These are phyloP conservation scores for Dryococelus australis DNA, from an alignment of 2,888 invertebrate species.

Conservation along the genomic window DNA sequence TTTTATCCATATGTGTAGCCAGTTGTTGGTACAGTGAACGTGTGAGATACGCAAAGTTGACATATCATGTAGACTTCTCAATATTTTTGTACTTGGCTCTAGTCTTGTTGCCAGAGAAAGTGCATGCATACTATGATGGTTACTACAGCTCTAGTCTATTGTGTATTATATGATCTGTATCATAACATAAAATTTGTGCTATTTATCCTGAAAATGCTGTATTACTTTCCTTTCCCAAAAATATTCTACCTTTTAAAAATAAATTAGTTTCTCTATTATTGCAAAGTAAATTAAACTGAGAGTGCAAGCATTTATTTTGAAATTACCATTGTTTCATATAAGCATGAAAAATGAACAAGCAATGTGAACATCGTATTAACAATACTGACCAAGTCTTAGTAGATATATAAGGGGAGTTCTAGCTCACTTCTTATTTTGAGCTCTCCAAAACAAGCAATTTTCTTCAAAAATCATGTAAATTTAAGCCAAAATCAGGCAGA, in stretches of 20 bases:
- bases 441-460: no score
- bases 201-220: neutral
- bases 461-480: no score
- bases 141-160: neutral
- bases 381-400: no score
- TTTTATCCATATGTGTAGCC: neutral
- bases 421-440: no score
- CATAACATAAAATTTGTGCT: constrained; percentile 5
- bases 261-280: neutral
- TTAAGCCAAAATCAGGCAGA: no score
- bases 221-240: neutral
- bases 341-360: no score
- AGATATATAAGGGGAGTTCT: no score
- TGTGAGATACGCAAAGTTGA: neutral
- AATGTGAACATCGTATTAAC: no score
- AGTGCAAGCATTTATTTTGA: no score
- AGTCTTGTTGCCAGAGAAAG: neutral
- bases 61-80: constrained; percentile 1
- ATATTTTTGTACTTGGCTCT: constrained; percentile 10
- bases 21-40: neutral
- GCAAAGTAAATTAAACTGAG: no score
- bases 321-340: no score
- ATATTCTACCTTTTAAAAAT: neutral
- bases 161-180: neutral
- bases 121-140: neutral